Evolutionary conservation across 2,888 invertebrate species (phyloP), one percentile per base, ranked within the genome.

Genomic region (Therioaphis trifolii): DNA sequence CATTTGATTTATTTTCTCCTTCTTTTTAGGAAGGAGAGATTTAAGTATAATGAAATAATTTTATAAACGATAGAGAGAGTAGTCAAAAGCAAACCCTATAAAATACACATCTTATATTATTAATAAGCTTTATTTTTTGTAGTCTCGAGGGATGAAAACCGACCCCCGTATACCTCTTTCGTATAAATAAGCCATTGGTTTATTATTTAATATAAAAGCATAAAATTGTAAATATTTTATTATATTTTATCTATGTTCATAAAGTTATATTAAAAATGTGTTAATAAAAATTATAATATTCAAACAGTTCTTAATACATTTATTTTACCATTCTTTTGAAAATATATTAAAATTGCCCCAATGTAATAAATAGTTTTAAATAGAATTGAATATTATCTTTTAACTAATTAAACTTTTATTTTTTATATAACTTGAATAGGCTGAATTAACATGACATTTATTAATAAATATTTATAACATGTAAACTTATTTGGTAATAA

Each of bases 131-230:
- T 52, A 18, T 52, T 46, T 46, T 9, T 18, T 52, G 1, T 52
- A 52, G 18, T 52, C 52, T 18, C 52, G n/a, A 7, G n/a, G 52
- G n/a, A 52, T 52, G 5, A 18, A n/a, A 52, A 15, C 52, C n/a
- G n/a, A 52, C 15, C n/a, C 52, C 52, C 52, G 5, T 18, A 52
- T n/a, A 52, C n/a, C n/a, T 9, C 52, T 15, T n/a, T 7, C n/a
- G 52, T 52, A n/a, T n/a, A 52, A 52, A 15, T 52, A 52, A 3
- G 49, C n/a, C 52, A n/a, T 1, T 4, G n/a, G n/a, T 0, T 52
- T n/a, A 52, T 52, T 52, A n/a, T 52, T 52, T n/a, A 52, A n/a
- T 52, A n/a, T 52, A 52, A 52, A n/a, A 52, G n/a, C 52, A 52
- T 52, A n/a, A 52, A 52, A n/a, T 15, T 52, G 4, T 52, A 52